Percentiles rank a stretch among this genome's conserved stretches.
These are phyloP conservation scores for Palloptera scutellata DNA, from an alignment of 2,888 invertebrate species.

Conservation along the genomic window DNA sequence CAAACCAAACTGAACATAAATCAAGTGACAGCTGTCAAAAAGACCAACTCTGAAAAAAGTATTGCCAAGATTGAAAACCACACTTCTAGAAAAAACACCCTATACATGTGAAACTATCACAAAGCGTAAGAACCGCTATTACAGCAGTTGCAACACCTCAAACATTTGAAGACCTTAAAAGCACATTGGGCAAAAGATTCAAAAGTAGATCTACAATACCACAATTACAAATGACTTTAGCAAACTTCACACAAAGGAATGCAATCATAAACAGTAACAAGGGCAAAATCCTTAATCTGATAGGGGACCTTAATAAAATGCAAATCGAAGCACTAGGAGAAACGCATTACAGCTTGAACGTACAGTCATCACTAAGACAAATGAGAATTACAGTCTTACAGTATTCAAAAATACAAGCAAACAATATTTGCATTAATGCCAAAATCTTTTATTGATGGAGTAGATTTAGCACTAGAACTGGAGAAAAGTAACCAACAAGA, in stretches of 20 bases:
- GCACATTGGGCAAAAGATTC: conserved; percentile 7
- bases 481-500: neutral
- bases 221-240: conserved; percentile 3
- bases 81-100: too few species aligned
- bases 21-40: too few species aligned
- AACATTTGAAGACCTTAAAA: conserved; percentile 1
- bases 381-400: conserved; percentile 4
- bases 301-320: conserved; percentile 6
- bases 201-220: conserved; percentile 7
- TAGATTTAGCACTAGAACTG: neutral
- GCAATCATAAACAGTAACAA: neutral
- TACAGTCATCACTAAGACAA: neutral
- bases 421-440: neutral
- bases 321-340: neutral
- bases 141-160: neutral
- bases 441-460: neutral
- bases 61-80: too few species aligned
- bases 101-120: too few species aligned
- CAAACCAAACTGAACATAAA: too few species aligned
- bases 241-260: conserved; percentile 13
- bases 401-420: conserved; percentile 5
- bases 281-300: conserved; percentile 4
- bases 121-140: neutral
- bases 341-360: neutral
- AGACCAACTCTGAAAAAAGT: too few species aligned